Base-by-base conservation (phyloP, 35 echinoderm and acorn worm genomes). In the Apostichopus parvimensis region DNA sequence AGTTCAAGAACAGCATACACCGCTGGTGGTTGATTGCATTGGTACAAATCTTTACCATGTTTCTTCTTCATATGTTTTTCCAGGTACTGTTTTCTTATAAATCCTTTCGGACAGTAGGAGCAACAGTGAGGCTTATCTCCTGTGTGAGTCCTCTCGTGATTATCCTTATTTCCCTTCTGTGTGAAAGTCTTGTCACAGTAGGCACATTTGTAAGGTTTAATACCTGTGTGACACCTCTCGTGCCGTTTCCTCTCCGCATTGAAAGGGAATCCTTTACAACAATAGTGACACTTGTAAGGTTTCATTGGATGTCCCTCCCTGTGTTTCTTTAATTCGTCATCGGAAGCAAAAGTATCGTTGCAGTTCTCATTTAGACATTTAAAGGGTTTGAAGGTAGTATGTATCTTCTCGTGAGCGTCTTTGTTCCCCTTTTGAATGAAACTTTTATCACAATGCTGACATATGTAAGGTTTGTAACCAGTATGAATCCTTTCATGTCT, bases 61-160 rank as follows among this genome's bases (percentile, higher is more conserved):
- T 88, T 88, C 23, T 88, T 88, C 86, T 88, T 73, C 61, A 66
- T 60, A 54, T 88, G 86, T 73, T 88, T 88, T 66, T 68, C 86
- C 4, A 88, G 86, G 18, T 88, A 88, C 86, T 88, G 86, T 73
- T 66, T 93, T 18, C 81, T 56, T 18, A 81, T 81, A 66, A 92
- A 92, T 18, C 57, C 61, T 20, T 72, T 92, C 9, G 14, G 52
- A 45, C 91, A 92, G 24, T 58, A 84, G 13, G 17, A 12, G 84
- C 91, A 92, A 17, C 14, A 62, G 62, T 83, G 61, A 66, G 91
- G 91, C 64, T 92, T 92, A 13, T 92, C 57, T 22, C 91, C 91
- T 13, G 91, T 92, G 14, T 92, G 91, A 20, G 79, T 82, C 73
- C 79, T 73, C 79, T 92, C 91, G 26, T 92, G 91, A 18, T 58